phyloP scores from a whole-genome alignment of 2,888 invertebrate species.

The Pyrgus malvae region DNA sequence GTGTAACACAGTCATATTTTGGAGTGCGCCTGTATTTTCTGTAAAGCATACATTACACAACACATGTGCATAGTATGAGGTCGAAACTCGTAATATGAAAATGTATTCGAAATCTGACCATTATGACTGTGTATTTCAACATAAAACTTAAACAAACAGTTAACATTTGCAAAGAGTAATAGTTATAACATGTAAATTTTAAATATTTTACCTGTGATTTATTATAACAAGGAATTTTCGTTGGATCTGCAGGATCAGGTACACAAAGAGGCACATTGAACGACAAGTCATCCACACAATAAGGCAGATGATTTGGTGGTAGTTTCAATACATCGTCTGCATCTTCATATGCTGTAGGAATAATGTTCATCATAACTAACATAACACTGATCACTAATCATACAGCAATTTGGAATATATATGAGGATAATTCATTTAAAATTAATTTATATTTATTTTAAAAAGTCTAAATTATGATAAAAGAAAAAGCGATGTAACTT shows the following conservation, averaged over 20 bases:
- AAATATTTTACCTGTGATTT: slow-evolving; percentile 81
- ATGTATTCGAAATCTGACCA: too few relatives aligned
- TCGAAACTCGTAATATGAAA: too few relatives aligned
- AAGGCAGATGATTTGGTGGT: slow-evolving; percentile 68
- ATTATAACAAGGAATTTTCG: slow-evolving; percentile 85
- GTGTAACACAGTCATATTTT: too few relatives aligned
- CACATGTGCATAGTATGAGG: too few relatives aligned
- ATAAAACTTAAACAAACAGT: neutral
- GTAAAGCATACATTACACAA: too few relatives aligned
- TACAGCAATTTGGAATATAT: neutral
- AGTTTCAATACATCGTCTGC: slow-evolving; percentile 68
- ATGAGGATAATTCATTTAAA: too few relatives aligned
- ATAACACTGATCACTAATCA: neutral
- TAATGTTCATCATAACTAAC: neutral
- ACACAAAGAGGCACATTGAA: slow-evolving; percentile 81
- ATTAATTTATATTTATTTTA: too few relatives aligned
- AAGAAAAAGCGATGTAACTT: too few relatives aligned
- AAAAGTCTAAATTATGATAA: too few relatives aligned
- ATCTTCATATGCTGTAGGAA: slow-evolving; percentile 84
- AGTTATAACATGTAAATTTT: neutral
- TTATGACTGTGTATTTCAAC: too few relatives aligned
- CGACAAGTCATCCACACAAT: slow-evolving; percentile 76
- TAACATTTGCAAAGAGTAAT: neutral
- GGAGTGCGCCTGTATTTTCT: too few relatives aligned
- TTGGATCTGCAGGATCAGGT: slow-evolving; percentile 84